Evolutionary conservation across 2,888 invertebrate species (phyloP), one percentile per base, ranked within the genome.

Genomic region (Tenthredo distinguenda): DNA sequence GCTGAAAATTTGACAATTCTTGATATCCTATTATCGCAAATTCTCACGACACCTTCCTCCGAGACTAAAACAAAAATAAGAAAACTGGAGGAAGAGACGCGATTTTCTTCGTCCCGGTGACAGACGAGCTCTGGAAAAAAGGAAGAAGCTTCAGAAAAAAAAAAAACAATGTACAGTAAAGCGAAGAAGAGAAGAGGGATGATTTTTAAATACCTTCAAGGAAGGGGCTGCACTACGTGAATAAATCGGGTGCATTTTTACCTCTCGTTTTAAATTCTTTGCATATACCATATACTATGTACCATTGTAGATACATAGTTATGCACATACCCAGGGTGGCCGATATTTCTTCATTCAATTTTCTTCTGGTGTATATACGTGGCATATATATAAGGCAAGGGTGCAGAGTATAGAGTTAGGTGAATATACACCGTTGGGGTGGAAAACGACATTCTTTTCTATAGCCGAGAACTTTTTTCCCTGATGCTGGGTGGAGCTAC

Each of bases 291-390:
- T 26, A 26, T 26, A 26, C 26, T 43, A 12, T 43, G 10, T 43
- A 43, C 43, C 7, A 43, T 43, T 43, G 43, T 43, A 43, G 15
- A 50, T 4, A 26, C 15, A 1, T 55, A 55, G 6, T 55, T 55
- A 55, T 26, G 31, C 10, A 26, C 10, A 10, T 62, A 62, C 10
- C 26, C 12, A 26, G 5, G 62, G 21, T 18, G 34, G 15, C 21
- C 2, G n/a, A 31, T 21, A 74, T 74, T 74, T 43, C 43, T 21
- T n/a, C 43, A 74, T 21, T 72, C 10, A 74, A 74, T 74, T 74
- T 74, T 74, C 71, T 37, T 34, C 7, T 9, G 5, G 37, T 7
- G 0, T 37, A 37, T 18, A n/a, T 58, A 58, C 3, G 12, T 12
- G 58, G 21, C n/a, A 9, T 26, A 26, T 58, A 62, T 68, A 18